Evolutionary conservation across 2,797 vertebrate genomes (phyloP), one percentile per base, ranked within the genome.

Genomic region (Labroides dimidiatus): DNA sequence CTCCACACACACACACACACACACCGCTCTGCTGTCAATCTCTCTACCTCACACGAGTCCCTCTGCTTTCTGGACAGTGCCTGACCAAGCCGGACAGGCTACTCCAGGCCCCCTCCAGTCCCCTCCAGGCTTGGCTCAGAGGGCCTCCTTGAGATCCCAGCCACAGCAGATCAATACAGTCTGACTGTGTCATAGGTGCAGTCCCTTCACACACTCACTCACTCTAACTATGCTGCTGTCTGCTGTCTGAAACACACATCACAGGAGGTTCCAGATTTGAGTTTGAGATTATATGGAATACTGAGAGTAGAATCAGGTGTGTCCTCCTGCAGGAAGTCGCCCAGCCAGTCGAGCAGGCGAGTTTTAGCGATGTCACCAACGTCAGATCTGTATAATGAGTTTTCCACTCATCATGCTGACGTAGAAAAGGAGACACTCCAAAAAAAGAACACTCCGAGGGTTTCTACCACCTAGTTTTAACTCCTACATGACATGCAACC

Each of bases 361-460:
- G 45, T 17, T 4, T 23, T 23, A 2, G 66, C 86, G 87, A 90
- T 86, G 88, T 92, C 88, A 91, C 75, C 64, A 73, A 83, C 71
- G 84, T 80, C 77, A 70, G 72, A 84, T 82, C 73, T 81, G 61
- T 74, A 78, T 78, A 80, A 88, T 82, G 72, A 82, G 65, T 84
- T 93, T 91, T 91, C 90, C 92, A 88, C 84, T 78, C 76, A 76
- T 84, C 85, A 80, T 17, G 17, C 64, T 91, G 90, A 92, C 78
- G 88, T 84, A 76, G 74, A 87, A 55, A 19, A 14, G 47, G 41
- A 64, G 62, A 53, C 55, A 37, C 44, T 54, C 42, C 23, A 64
- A 60, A 55, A 51, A 53, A 42, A 23, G 56, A 50, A 53, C 47
- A 20, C 61, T 37, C 21, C 16, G 42, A 1, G 16, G 12, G 4